Evolutionary conservation across 2,797 vertebrate species (phyloP), one percentile per base, ranked within the genome.

Genomic region (Sparus aurata): DNA sequence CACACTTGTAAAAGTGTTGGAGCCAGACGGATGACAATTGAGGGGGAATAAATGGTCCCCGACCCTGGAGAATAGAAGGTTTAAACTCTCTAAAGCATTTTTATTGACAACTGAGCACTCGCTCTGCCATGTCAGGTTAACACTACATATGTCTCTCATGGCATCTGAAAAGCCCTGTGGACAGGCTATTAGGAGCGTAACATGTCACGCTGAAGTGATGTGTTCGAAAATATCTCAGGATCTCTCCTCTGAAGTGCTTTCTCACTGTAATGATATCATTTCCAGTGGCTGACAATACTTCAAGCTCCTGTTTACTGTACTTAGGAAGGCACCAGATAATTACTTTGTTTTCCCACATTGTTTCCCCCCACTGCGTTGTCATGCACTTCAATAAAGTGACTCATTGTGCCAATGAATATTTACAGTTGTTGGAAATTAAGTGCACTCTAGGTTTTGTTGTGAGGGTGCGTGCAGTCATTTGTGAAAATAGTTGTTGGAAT

Each of bases 401-500:
- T 86, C 45, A 73, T 67, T 73, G 73, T 63, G 38, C 70, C 78
- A 74, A 69, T 90, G 84, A 90, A 89, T 88, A 83, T 90, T 88
- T 89, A 87, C 87, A 88, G 70, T 84, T 73, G 74, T 74, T 74
- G 57, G 46, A 86, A 89, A 88, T 77, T 9, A 91, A 85, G 77
- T 80, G 74, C 76, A 75, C 69, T 81, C 61, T 2, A 69, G 71
- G 65, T 87, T 89, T 87, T 85, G 77, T 88, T 77, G 83, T 70
- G 65, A 47, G 83, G 23, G 60, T 66, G 68, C 4, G 58, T 52
- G 87, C 87, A 89, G 83, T 80, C 87, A 87, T 79, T 85, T 64
- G 75, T 90, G 89, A 86, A 90, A 91, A 88, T 73, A 83, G 89
- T 84, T 86, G 86, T 86, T 88, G 80, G 76, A 89, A 77, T 86